Evolutionary conservation across 1,140 invertebrate genomes (phyloP), one percentile per base, ranked within the genome.

Genomic region (Whitmania pigra): DNA sequence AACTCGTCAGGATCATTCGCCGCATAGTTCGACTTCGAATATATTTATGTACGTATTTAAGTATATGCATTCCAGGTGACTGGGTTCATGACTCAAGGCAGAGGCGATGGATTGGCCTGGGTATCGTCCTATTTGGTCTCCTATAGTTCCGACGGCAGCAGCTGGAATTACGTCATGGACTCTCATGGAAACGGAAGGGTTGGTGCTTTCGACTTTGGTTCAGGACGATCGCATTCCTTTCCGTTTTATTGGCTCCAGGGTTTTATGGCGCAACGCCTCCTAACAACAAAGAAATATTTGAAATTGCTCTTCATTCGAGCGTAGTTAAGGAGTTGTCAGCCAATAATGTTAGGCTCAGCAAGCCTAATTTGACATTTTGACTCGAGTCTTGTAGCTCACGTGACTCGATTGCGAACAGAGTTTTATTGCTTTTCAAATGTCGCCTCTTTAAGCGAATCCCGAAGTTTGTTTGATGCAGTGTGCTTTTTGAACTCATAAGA

Each of bases 51-150:
- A 36, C 6, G 31, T 36, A n/a, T n/a, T n/a, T n/a, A 36, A 27
- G 22, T 68, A 68, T n/a, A 25, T 25, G 11, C 6, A 9, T 31
- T 31, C 7, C 74, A 85, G 83, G 80, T 86, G 7, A 84, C 84
- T 7, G 84, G 84, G 1, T 79, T 86, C 15, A 80, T 86, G 80
- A 85, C 83, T 6, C 85, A 86, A 74, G 85, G 85, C 20, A 78
- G 85, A 11, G 84, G 82, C 54, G 84, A 85, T 72, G 82, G 82
- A 0, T 78, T 80, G 25, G 84, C 85, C 75, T 86, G 85, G 84
- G 84, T 86, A 25, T 83, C 81, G 40, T 78, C 80, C 18, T 86
- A 84, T 72, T 79, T 81, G 75, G 77, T 86, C 7, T 85, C 84
- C 6, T 84, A 84, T 77, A 85, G 83, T 75, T 78, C 82, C 74